A percentile compares a stretch with the other conserved stretches of the same genome.
Evolutionary conservation across 92 coral and sea anemone genomes (phyloP).

Genomic region (Actinostola sp.): DNA sequence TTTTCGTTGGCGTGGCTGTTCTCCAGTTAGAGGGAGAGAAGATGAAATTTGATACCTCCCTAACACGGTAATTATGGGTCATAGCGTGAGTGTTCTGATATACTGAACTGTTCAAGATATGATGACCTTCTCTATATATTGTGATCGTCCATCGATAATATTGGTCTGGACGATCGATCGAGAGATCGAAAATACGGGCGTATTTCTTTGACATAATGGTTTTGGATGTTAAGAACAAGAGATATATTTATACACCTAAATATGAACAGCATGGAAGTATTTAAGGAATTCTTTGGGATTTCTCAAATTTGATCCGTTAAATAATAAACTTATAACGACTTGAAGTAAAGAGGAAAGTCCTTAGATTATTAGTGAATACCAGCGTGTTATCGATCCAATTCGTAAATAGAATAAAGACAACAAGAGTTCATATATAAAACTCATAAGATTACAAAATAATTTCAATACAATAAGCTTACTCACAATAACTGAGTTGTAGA

Average conservation of each 20-base stretch:
- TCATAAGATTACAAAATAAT: background rate
- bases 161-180: background rate
- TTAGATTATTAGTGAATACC: too few species aligned
- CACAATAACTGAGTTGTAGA: background rate
- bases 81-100: slow-evolving; percentile 1
- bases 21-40: background rate
- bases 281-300: background rate
- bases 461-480: slow-evolving; percentile 5
- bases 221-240: background rate
- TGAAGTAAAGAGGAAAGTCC: too few species aligned
- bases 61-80: background rate
- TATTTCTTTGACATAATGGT: slow-evolving; percentile 6
- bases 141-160: background rate
- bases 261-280: background rate
- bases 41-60: background rate
- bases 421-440: background rate
- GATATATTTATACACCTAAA: background rate
- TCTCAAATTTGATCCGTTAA: background rate
- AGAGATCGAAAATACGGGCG: background rate
- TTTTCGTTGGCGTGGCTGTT: too few species aligned
- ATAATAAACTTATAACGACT: background rate
- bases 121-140: slow-evolving; percentile 2
- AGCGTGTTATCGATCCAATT: too few species aligned
- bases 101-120: background rate
- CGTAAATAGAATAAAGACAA: too few species aligned